A percentile compares a stretch with the other conserved stretches of the same genome.
Evolutionary conservation across 2,113 vertebrate genomes (phyloP).

Genomic region (Entosphenus tridentatus): DNA sequence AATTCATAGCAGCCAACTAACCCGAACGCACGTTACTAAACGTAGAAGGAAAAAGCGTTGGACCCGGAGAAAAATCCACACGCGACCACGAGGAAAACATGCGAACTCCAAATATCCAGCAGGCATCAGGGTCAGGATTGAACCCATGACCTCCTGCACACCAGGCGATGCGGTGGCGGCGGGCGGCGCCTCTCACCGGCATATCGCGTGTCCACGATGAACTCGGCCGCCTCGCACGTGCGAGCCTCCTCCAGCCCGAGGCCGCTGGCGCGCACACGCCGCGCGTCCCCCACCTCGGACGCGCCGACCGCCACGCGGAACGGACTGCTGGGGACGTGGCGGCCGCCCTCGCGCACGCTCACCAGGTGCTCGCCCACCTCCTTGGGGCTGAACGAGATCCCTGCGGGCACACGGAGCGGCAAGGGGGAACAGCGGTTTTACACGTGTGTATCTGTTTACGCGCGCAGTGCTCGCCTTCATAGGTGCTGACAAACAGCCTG

Average conservation of each 20-base stretch:
- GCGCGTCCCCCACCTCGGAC: constrained; percentile 60
- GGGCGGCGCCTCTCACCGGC: constrained; percentile 25
- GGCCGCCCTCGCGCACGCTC: constrained; percentile 54
- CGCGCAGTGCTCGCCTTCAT: background rate
- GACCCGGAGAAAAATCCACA: too few species aligned
- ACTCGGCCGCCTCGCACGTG: constrained; percentile 56
- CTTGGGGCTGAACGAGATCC: constrained; percentile 62
- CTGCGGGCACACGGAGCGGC: constrained; percentile 17
- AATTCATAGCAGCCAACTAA: too few species aligned
- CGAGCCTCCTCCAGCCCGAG: constrained; percentile 44
- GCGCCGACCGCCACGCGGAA: constrained; percentile 63
- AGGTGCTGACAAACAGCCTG: too few species aligned
- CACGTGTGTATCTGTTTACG: background rate
- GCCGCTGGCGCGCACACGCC: constrained; percentile 46
- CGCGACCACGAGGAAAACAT: too few species aligned
- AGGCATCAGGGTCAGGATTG: too few species aligned
- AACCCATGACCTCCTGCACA: too few species aligned
- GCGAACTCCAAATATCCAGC: too few species aligned
- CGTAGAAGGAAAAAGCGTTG: too few species aligned
- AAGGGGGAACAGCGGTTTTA: background rate
- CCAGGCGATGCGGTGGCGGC: too few species aligned
- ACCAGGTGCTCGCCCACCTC: constrained; percentile 63
- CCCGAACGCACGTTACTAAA: too few species aligned
- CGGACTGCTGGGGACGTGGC: constrained; percentile 56
- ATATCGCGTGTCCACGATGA: constrained; percentile 60